Evolutionary conservation across 1,140 invertebrate genomes (phyloP), one percentile per base, ranked within the genome.

Genomic region (Neotoxoptera formosana): DNA sequence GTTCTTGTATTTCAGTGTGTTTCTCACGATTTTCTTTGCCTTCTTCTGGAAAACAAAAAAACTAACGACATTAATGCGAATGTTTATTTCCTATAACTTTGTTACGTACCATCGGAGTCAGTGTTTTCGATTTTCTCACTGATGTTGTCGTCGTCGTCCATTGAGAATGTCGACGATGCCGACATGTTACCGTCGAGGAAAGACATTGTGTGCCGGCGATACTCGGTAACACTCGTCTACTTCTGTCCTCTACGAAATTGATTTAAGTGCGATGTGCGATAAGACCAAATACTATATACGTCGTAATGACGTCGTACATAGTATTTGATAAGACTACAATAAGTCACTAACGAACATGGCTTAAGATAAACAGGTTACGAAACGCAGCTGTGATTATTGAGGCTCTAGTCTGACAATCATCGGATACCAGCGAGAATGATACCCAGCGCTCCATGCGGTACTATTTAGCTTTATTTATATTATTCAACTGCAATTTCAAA

Each of bases 1-100:
- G 91, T 20, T 93, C 91, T 20, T 93, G 91, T 53, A 93, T 86
- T 93, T 86, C 91, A 21, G 91, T 93, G 30, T 53, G 91, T 86
- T 86, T 93, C 23, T 93, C 91, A 14, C 91, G 81, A 41, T 93
- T 86, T 93, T 93, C 91, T 93, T 56, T 93, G 1, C 91, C 23
- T 41, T 93, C 91, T 8, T 93, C 91, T 93, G 34, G 2, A 56
- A 86, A 56, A 93, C 34, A 14, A 36, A 53, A 41, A 93, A 41
- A 93, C 0, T 25, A 51, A 56, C 53, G 20, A 36, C 45, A 23
- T 20, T 53, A n/a, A 41, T 91, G 3, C 6, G 14, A 81, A 47
- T 20, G 1, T 7, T 41, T 21, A 30, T 48, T 34, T 2, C 0
- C n/a, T n/a, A 47, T 23, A 23, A 81, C 34, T 91, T 9, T 23